These are phyloP conservation scores for Erannis defoliaria DNA, from an alignment of 2,888 invertebrate genomes.

Conservation along the genomic window DNA sequence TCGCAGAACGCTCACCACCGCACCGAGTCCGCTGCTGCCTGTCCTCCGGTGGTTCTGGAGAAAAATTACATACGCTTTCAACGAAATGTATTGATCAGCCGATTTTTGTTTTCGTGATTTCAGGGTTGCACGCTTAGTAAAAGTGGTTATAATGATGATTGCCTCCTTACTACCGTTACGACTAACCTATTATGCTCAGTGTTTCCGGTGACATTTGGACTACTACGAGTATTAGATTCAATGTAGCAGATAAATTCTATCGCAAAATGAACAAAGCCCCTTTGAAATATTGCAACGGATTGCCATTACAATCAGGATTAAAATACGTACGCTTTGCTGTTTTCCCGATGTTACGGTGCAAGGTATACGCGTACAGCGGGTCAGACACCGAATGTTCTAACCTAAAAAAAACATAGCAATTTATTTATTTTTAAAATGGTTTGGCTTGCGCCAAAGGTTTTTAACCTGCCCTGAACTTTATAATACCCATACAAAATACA, in stretches of 20 bases:
- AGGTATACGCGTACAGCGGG: slow-evolving; percentile 10
- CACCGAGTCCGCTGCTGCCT: too few species aligned
- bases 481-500: too few species aligned
- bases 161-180: too few species aligned
- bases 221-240: not conserved
- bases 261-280: slow-evolving; percentile 15
- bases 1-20: too few species aligned
- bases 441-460: too few species aligned
- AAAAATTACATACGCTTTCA: too few species aligned
- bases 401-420: not conserved
- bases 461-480: too few species aligned
- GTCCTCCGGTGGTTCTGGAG: too few species aligned
- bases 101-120: too few species aligned
- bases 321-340: slow-evolving; percentile 28
- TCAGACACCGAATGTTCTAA: not conserved
- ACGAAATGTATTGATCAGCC: too few species aligned
- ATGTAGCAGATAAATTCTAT: slow-evolving; percentile 9
- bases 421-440: not conserved
- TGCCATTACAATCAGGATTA: slow-evolving; percentile 47
- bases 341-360: slow-evolving; percentile 16
- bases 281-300: slow-evolving; percentile 53
- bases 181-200: not conserved
- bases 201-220: not conserved
- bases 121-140: too few species aligned
- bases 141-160: too few species aligned